phyloP scores from a whole-genome alignment of 2,113 vertebrate genomes.

The Aviceda subcristata region DNA sequence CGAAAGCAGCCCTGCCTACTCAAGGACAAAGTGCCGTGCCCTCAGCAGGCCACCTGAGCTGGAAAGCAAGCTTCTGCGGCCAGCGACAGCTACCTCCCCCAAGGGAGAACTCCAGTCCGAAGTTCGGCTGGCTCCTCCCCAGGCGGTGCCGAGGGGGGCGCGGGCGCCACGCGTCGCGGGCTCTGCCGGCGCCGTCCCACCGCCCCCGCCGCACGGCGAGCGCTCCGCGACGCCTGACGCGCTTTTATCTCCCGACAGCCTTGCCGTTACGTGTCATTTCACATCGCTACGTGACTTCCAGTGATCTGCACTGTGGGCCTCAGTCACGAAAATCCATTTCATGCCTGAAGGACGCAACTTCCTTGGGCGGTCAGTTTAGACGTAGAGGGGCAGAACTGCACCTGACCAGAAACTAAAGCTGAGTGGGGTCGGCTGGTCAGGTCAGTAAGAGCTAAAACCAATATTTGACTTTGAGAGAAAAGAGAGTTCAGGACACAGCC shows the following conservation, averaged over 20 bases:
- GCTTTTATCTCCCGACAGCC: background rate
- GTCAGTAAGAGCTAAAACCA: constrained; percentile 7
- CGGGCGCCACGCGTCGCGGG: no score
- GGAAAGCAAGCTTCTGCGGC: background rate
- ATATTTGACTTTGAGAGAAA: background rate
- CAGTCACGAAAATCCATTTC: constrained; percentile 1
- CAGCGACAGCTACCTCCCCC: background rate
- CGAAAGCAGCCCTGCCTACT: background rate
- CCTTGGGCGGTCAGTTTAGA: background rate
- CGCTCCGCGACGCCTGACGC: background rate
- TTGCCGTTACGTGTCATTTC: constrained; percentile 1
- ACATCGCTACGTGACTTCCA: background rate
- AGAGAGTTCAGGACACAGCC: background rate
- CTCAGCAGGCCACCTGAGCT: background rate
- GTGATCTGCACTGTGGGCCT: background rate
- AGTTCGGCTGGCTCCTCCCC: no score
- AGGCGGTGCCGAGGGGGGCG: no score
- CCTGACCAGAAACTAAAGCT: background rate
- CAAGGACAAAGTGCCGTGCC: background rate
- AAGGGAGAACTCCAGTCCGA: background rate
- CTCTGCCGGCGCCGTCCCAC: no score
- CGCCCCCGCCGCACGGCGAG: no score
- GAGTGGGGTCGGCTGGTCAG: background rate
- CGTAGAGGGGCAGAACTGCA: background rate
- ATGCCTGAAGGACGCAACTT: background rate